Evolutionary conservation across 2,797 vertebrate species (phyloP).

Genomic region (Chiloscyllium punctatum): DNA sequence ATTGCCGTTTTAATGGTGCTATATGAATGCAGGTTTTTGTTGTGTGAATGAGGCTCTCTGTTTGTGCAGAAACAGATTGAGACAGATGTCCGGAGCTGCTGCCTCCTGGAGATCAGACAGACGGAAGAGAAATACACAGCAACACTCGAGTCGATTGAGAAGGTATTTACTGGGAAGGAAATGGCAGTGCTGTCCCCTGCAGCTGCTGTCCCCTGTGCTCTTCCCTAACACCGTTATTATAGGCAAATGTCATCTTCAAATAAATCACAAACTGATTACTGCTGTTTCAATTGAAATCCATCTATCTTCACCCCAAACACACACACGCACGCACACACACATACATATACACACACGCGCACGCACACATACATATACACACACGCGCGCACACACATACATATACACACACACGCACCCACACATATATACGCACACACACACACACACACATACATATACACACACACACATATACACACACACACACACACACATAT

Average conservation of each 20-base stretch:
- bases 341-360: fast-evolving
- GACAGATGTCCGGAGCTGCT: conserved; percentile 88
- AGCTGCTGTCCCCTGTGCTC: not conserved
- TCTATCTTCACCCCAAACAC: too few species aligned
- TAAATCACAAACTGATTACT: too few species aligned
- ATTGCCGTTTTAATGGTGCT: not conserved
- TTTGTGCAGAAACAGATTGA: conserved; percentile 77
- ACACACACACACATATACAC: too few species aligned
- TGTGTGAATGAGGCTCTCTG: not conserved
- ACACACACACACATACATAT: too few species aligned
- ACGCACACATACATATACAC: too few species aligned
- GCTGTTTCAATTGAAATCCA: too few species aligned
- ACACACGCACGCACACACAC: too few species aligned
- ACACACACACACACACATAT: too few species aligned
- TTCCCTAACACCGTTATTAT: not conserved
- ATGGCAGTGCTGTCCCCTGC: not conserved
- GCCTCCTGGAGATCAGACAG: conserved; percentile 89
- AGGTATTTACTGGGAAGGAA: conserved; percentile 54
- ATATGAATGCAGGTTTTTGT: not conserved
- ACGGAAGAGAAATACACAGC: conserved; percentile 97
- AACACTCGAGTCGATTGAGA: conserved; percentile 93
- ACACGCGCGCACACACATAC: too few species aligned
- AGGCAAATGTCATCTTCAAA: too few species aligned
- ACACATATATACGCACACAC: too few species aligned
- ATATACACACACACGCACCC: too few species aligned